Conservation (phyloP, 2,113 vertebrate species). For the Odobenus rosmarus region DNA sequence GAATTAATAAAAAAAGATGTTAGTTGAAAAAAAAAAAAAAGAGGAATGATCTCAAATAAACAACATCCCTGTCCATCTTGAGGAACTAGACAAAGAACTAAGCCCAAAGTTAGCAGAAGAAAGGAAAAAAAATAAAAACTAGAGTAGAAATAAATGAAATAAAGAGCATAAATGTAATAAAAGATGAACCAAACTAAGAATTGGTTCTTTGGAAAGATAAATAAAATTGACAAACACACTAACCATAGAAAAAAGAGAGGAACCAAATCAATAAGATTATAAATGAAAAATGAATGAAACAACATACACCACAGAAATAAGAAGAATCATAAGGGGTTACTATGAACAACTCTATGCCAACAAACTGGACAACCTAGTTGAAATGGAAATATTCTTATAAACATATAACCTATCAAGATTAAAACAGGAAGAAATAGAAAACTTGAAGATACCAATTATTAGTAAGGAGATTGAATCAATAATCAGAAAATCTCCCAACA, state of each 20-base stretch:
- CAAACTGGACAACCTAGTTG: background rate
- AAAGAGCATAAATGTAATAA: background rate
- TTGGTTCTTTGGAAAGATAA: background rate
- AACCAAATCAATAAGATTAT: background rate
- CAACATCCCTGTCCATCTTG: background rate
- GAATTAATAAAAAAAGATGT: too few species aligned
- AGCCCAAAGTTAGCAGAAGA: background rate
- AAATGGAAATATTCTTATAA: background rate
- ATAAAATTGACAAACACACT: background rate
- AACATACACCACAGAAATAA: background rate
- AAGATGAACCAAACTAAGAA: background rate
- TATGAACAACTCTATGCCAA: background rate
- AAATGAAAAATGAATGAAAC: background rate
- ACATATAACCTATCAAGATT: background rate
- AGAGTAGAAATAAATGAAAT: background rate
- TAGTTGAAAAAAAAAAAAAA: too few species aligned
- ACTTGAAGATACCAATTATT: background rate
- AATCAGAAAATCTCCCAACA: background rate
- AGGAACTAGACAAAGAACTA: background rate
- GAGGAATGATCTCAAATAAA: background rate
- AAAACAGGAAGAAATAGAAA: background rate
- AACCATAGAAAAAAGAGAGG: background rate
- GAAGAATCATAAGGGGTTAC: background rate
- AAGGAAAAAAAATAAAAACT: background rate
- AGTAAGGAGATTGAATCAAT: background rate